Conservation (phyloP, 2,797 vertebrate species). For the Lemur catta region DNA sequence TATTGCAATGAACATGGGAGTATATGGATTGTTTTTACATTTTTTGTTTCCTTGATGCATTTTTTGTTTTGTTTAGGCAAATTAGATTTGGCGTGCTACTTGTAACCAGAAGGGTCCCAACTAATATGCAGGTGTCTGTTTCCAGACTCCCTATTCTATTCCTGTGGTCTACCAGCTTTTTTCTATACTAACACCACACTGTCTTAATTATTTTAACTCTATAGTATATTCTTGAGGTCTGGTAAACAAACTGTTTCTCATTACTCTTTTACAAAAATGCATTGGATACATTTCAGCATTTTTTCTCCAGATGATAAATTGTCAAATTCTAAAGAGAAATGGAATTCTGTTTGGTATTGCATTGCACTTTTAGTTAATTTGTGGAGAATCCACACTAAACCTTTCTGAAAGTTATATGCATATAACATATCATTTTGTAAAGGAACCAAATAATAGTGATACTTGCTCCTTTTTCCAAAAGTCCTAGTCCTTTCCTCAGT, state of each 20-base stretch:
- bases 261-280: conserved; percentile 27
- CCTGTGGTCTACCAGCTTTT: neutral
- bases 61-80: neutral
- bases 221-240: neutral
- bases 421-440: neutral
- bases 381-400: neutral
- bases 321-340: conserved; percentile 31
- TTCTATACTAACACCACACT: neutral
- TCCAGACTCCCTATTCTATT: neutral
- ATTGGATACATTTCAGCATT: neutral
- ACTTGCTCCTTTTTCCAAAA: neutral
- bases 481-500: neutral
- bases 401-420: neutral
- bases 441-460: neutral
- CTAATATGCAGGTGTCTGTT: neutral
- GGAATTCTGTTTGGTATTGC: neutral
- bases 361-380: neutral
- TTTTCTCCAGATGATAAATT: neutral
- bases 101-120: neutral
- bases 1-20: neutral
- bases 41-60: neutral
- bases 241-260: neutral
- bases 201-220: conserved; percentile 19
- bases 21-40: neutral
- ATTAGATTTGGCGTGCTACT: neutral